Conservation (phyloP, 2,797 vertebrate genomes). For the Echeneis naucrates region DNA sequence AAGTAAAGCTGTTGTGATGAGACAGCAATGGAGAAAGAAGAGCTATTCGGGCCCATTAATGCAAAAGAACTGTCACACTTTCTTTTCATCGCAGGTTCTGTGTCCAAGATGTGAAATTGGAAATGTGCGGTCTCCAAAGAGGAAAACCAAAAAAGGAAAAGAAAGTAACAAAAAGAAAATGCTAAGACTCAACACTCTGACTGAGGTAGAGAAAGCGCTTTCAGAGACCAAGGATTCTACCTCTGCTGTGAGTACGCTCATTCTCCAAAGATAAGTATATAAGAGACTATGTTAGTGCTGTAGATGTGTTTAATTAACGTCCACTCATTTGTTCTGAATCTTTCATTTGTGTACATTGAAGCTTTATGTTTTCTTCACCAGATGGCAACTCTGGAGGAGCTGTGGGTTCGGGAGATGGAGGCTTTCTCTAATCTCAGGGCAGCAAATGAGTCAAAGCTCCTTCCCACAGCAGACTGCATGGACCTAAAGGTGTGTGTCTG, state of each 20-base stretch:
- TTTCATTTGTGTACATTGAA: too few relatives aligned
- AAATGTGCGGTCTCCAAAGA: conserved; percentile 85
- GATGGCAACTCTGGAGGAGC: conserved; percentile 93
- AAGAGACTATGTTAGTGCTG: too few relatives aligned
- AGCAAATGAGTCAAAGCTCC: conserved; percentile 91
- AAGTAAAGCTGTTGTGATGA: background rate
- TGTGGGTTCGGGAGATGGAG: conserved; percentile 92
- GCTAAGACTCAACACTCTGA: conserved; percentile 85
- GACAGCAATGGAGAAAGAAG: background rate
- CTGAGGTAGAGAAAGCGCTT: conserved; percentile 89
- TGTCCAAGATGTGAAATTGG: conserved; percentile 93
- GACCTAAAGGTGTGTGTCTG: conserved; percentile 93
- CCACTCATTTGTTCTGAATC: conserved; percentile 7
- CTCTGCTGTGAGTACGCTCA: conserved; percentile 86
- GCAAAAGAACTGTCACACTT: background rate
- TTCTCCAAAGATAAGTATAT: background rate
- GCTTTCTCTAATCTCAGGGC: conserved; percentile 88
- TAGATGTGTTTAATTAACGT: background rate
- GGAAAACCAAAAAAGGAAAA: conserved; percentile 93
- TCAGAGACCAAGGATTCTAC: conserved; percentile 90
- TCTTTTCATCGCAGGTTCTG: conserved; percentile 84
- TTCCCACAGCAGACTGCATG: conserved; percentile 85
- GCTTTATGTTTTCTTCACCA: conserved; percentile 60
- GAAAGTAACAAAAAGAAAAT: conserved; percentile 91
- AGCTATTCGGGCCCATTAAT: background rate